These are phyloP conservation scores for Pongo abelii DNA, from an alignment of 2,113 vertebrate genomes.

Conservation along the genomic window DNA sequence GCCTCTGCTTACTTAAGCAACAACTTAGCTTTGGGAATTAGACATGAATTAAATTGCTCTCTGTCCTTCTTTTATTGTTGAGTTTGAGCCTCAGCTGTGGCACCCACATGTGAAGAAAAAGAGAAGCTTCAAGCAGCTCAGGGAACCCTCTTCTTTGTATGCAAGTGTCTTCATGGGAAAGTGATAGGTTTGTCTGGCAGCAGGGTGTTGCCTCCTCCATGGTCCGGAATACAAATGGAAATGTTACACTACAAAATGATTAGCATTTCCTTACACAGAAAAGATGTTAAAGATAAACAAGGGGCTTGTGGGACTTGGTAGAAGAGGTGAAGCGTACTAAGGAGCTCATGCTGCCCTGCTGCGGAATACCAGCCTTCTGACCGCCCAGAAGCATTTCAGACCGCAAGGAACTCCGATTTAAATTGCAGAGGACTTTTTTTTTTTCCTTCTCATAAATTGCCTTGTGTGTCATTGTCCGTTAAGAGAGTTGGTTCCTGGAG, in stretches of 20 bases:
- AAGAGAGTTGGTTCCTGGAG: background rate
- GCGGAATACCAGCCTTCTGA: background rate
- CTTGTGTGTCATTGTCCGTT: background rate
- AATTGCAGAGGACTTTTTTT: background rate
- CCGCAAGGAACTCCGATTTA: background rate
- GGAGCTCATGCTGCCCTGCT: rapidly evolving
- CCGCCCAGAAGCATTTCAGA: background rate
- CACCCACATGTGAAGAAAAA: background rate
- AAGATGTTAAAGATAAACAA: slow-evolving; percentile 32
- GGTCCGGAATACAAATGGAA: slow-evolving; percentile 12
- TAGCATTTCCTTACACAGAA: slow-evolving; percentile 35
- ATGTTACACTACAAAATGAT: background rate
- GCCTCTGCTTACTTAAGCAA: background rate
- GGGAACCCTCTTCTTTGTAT: background rate
- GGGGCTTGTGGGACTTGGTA: background rate
- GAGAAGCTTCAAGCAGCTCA: background rate
- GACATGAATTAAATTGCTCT: background rate
- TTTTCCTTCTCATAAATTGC: background rate
- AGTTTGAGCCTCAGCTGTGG: background rate
- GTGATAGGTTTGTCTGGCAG: background rate
- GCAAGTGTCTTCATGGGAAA: background rate
- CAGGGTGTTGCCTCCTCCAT: background rate
- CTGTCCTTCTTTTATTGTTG: background rate
- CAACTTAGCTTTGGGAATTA: background rate
- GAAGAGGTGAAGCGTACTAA: background rate